Conservation (phyloP, 2,888 invertebrate species). For the Pristionchus arcanus region DNA sequence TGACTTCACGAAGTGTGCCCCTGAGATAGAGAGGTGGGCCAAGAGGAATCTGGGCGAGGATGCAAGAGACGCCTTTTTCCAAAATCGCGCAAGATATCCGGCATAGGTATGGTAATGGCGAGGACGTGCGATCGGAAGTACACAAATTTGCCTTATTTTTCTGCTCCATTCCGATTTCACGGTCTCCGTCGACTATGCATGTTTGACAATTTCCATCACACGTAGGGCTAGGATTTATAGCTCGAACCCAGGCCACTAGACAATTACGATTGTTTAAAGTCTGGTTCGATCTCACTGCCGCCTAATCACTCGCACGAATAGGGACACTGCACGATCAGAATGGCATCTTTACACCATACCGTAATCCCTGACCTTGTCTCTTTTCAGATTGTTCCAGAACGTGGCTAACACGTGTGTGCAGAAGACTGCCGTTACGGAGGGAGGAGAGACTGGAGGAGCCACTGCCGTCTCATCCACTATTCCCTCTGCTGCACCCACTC, state of each 20-base stretch:
- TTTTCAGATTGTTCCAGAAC: conserved; percentile 70
- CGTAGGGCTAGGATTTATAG: too few species aligned
- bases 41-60: neutral
- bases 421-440: conserved; percentile 1
- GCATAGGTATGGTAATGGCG: neutral
- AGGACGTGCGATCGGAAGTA: neutral
- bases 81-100: neutral
- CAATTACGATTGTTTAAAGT: too few species aligned
- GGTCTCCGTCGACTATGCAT: neutral
- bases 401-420: conserved; percentile 70
- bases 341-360: too few species aligned
- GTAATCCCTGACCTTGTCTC: too few species aligned
- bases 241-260: too few species aligned
- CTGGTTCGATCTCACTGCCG: too few species aligned
- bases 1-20: conserved; percentile 99
- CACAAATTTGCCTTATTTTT: too few species aligned
- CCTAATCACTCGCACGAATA: too few species aligned
- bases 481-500: conserved; percentile 1
- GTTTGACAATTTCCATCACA: too few species aligned
- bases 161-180: neutral
- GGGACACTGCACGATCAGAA: too few species aligned
- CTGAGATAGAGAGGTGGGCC: conserved; percentile 96
- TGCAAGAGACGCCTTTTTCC: neutral
- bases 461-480: neutral
- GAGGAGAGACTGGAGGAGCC: neutral